These are phyloP conservation scores for Eulithis prunata DNA, from an alignment of 2,888 invertebrate species.

Conservation along the genomic window DNA sequence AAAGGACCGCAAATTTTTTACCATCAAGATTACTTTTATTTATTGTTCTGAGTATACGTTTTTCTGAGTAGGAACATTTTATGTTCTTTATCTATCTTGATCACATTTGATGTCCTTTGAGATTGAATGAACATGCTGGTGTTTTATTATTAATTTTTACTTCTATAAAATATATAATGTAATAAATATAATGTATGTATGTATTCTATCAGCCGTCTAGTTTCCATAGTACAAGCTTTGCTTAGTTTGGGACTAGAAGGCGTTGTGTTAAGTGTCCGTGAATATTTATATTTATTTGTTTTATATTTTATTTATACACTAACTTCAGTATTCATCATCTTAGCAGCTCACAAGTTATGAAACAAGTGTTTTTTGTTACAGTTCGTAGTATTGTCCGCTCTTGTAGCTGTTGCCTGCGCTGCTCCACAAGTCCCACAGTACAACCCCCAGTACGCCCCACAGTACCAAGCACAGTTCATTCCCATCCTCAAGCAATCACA, in stretches of 20 bases:
- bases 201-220: too few relatives aligned
- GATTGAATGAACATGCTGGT: neutral
- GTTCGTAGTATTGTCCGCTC: constrained; percentile 69
- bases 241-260: too few relatives aligned
- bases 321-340: too few relatives aligned
- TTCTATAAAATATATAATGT: too few relatives aligned
- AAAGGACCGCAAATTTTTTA: constrained; percentile 16
- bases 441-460: constrained; percentile 44
- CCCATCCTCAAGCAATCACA: constrained; percentile 85
- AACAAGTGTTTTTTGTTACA: constrained; percentile 44
- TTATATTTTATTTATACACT: too few relatives aligned
- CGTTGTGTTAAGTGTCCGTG: too few relatives aligned
- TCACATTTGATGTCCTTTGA: neutral
- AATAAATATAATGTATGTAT: too few relatives aligned
- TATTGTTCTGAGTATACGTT: neutral
- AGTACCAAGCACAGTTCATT: constrained; percentile 68
- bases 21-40: neutral
- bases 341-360: too few relatives aligned
- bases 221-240: too few relatives aligned
- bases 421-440: constrained; percentile 67
- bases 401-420: constrained; percentile 67
- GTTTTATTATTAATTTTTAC: neutral
- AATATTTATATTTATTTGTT: too few relatives aligned
- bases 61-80: neutral
- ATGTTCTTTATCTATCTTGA: neutral